phyloP scores from a whole-genome alignment of 2,113 vertebrate genomes.

The Toxotes chatareus region DNA sequence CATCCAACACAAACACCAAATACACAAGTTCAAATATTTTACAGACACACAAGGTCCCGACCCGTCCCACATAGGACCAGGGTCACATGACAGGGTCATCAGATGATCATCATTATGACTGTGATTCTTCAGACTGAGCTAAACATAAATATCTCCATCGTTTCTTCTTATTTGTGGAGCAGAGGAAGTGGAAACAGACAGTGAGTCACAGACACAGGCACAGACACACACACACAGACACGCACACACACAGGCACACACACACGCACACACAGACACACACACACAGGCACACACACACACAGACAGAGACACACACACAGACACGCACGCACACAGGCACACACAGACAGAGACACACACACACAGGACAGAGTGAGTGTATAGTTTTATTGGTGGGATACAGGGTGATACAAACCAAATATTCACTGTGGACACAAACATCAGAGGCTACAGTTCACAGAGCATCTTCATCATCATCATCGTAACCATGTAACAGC shows the following conservation, averaged over 20 bases:
- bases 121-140: too few species aligned
- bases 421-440: slow-evolving; percentile 57
- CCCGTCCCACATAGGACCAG: too few species aligned
- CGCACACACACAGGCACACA: too few species aligned
- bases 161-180: slow-evolving; percentile 26
- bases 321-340: not conserved
- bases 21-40: too few species aligned
- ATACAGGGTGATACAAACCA: slow-evolving; percentile 62
- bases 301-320: too few species aligned
- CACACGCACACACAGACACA: too few species aligned
- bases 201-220: slow-evolving; percentile 38
- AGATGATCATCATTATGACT: too few species aligned
- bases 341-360: too few species aligned
- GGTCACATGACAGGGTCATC: too few species aligned
- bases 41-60: too few species aligned
- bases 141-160: not conserved
- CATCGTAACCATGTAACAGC: slow-evolving; percentile 16
- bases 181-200: slow-evolving; percentile 61
- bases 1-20: too few species aligned
- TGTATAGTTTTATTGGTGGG: slow-evolving; percentile 65
- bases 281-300: too few species aligned
- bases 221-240: not conserved
- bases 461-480: slow-evolving; percentile 33
- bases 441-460: slow-evolving; percentile 32
- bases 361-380: slow-evolving; percentile 2